Conservation (phyloP, 2,113 vertebrate species). For the Clarias batrachus region DNA sequence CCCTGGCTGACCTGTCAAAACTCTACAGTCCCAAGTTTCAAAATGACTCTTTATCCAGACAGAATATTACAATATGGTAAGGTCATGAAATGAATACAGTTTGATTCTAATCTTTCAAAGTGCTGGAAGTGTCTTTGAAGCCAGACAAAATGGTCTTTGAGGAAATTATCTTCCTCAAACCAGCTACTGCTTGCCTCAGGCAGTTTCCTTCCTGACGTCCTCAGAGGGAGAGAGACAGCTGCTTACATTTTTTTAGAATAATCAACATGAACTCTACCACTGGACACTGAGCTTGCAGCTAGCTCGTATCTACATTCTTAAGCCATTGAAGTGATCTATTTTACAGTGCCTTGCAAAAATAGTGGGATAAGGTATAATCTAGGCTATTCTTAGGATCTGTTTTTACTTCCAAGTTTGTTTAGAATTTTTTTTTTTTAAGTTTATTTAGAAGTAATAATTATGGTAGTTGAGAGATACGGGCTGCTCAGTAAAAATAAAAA, state of each 20-base stretch:
- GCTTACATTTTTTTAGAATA: background rate
- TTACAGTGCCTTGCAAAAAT: background rate
- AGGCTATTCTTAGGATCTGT: background rate
- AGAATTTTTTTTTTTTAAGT: background rate
- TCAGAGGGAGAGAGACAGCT: background rate
- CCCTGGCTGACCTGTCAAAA: background rate
- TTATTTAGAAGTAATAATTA: too few species aligned
- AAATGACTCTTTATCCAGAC: background rate
- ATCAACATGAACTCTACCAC: background rate
- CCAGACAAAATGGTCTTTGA: background rate
- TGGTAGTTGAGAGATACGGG: too few species aligned
- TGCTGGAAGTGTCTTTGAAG: background rate
- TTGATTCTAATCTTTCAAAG: background rate
- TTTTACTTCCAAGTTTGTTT: too few species aligned
- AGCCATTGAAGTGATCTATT: background rate
- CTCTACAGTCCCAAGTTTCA: background rate
- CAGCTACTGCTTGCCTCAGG: background rate
- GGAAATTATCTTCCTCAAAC: slow-evolving; percentile 1
- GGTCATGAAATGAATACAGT: background rate
- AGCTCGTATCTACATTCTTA: background rate
- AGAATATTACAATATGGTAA: background rate
- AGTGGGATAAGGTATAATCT: background rate
- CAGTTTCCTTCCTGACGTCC: slow-evolving; percentile 41
- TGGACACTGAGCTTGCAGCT: background rate
- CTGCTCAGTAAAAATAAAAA: too few species aligned